phyloP scores from a whole-genome alignment of 2,888 invertebrate species.

The Trichacis sp. region DNA sequence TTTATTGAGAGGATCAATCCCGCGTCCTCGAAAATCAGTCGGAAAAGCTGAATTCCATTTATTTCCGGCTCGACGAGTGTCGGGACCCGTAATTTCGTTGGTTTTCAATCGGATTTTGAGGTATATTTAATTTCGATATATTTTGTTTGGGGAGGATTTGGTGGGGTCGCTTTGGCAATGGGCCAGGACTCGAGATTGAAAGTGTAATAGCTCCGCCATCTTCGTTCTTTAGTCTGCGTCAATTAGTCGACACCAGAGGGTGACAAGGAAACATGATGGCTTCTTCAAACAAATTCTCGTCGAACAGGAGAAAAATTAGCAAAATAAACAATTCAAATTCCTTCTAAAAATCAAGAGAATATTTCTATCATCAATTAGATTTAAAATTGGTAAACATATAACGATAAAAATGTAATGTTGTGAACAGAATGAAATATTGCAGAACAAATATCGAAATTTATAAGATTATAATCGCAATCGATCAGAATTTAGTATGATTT shows the following conservation, averaged over 20 bases:
- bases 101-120: constrained; percentile 26
- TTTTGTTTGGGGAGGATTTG: constrained; percentile 3
- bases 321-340: too few species aligned
- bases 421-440: too few species aligned
- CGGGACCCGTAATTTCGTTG: constrained; percentile 3
- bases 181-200: constrained; percentile 59
- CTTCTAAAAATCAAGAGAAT: too few species aligned
- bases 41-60: neutral
- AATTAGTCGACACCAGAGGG: constrained; percentile 61
- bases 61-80: neutral
- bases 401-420: too few species aligned
- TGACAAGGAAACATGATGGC: constrained; percentile 58
- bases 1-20: too few species aligned
- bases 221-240: constrained; percentile 63
- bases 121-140: constrained; percentile 36
- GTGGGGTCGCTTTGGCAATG: constrained; percentile 38
- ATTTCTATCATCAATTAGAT: too few species aligned
- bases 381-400: too few species aligned
- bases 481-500: too few species aligned
- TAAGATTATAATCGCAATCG: too few species aligned
- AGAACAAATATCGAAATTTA: too few species aligned
- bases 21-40: neutral
- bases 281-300: constrained; percentile 32
- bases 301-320: too few species aligned
- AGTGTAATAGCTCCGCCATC: constrained; percentile 67